Base-by-base conservation (phyloP, 2,797 vertebrate genomes). In the Trematomus bernacchii region DNA sequence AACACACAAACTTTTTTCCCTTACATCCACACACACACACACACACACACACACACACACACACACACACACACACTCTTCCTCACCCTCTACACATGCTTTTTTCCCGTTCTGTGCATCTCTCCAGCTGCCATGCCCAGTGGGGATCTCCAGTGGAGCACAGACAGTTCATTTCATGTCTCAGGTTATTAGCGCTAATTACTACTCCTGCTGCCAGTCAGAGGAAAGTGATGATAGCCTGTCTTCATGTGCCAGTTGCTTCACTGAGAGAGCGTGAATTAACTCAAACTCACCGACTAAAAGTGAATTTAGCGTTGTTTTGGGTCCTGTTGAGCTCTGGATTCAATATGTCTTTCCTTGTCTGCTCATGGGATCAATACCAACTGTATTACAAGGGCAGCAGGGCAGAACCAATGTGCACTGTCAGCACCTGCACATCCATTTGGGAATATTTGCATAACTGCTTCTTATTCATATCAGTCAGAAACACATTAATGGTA, bases 321-420 rank as follows among this genome's bases (percentile, higher is more conserved):
- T 77, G 65, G 61, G 63, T 76, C 50, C 77, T 63, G 44, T 66
- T 73, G 77, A 79, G 76, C 70, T 79, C 76, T 79, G 65, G 75
- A 89, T 89, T 85, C 77, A 84, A 88, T 93, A 85, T 80, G 76
- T 91, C 88, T 88, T 82, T 59, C 68, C 87, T 81, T 77, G 79
- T 88, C 93, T 82, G 77, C 13, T 64, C 64, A 53, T 52, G 50
- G 84, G 89, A 93, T 94, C 92, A 88, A 93, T 94, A 91, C 78
- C 83, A 87, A 92, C 91, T 86, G 90, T 91, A 91, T 92, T 92
- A 87, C 66, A 85, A 76, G 72, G 78, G 89, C 89, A 91, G 75
- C 71, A 2, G 47, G 21, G 81, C 82, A 88, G 84, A 72, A 62
- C 73, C 77, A 66, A 71, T 76, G 79, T 85, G 92, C 89, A 72